Evolutionary conservation across 1,140 invertebrate species (phyloP).

Genomic region (Sycophila sp.): DNA sequence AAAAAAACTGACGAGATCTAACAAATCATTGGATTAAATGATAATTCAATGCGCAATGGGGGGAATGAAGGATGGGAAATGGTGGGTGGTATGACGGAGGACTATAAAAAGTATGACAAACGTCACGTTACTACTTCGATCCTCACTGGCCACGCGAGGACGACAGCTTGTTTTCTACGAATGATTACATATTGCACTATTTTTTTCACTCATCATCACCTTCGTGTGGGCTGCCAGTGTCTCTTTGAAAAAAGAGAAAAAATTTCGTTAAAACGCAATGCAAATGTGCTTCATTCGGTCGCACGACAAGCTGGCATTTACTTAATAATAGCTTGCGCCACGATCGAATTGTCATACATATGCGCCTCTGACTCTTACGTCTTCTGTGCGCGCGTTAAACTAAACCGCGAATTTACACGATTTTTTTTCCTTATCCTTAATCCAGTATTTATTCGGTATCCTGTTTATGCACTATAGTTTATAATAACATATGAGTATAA

Average conservation of each 20-base stretch:
- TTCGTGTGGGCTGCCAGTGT: background rate
- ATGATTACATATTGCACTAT: slow-evolving; percentile 41
- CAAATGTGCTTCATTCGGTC: background rate
- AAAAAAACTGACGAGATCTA: slow-evolving; percentile 30
- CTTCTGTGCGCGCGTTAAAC: slow-evolving; percentile 1
- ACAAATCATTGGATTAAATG: slow-evolving; percentile 17
- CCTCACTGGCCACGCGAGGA: slow-evolving; percentile 16
- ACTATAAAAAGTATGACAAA: slow-evolving; percentile 39
- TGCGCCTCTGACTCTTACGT: slow-evolving; percentile 11
- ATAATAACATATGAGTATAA: slow-evolving; percentile 36
- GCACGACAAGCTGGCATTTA: slow-evolving; percentile 6
- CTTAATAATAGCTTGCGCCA: slow-evolving; percentile 1
- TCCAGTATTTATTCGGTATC: slow-evolving; percentile 33
- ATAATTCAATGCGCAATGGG: background rate
- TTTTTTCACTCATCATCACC: slow-evolving; percentile 11
- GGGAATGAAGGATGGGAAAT: background rate
- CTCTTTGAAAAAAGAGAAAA: slow-evolving; percentile 8
- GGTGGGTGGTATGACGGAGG: background rate
- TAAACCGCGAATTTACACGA: slow-evolving; percentile 37
- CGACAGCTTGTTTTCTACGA: slow-evolving; percentile 24
- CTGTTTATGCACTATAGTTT: slow-evolving; percentile 29
- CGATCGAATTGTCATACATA: slow-evolving; percentile 12
- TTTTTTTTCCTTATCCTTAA: slow-evolving; percentile 27
- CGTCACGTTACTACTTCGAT: slow-evolving; percentile 25
- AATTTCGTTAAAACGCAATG: slow-evolving; percentile 27